Evolutionary conservation across 2,888 invertebrate species (phyloP).

Genomic region (Rhagonycha fulva): DNA sequence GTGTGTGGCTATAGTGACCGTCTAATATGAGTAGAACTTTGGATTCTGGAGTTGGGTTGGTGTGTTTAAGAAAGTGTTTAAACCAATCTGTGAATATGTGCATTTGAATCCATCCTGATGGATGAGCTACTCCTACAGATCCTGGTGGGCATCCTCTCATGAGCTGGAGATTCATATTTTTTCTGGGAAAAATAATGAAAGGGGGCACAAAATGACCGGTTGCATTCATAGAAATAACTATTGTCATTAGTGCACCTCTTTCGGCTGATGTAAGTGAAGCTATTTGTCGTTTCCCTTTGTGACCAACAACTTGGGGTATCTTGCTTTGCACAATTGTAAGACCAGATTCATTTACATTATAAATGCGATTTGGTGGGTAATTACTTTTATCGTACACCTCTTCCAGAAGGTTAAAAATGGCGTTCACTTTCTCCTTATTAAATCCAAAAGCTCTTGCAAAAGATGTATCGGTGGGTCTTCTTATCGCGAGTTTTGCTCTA

Average conservation of each 20-base stretch:
- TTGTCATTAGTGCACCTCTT: conserved; percentile 42
- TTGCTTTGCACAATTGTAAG: conserved; percentile 43
- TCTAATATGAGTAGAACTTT: conserved; percentile 34
- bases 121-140: conserved; percentile 32
- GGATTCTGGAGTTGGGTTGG: conserved; percentile 23
- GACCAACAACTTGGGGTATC: conserved; percentile 40
- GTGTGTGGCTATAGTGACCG: conserved; percentile 39
- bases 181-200: conserved; percentile 44
- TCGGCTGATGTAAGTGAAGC: conserved; percentile 44
- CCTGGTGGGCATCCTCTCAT: conserved; percentile 42
- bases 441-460: conserved; percentile 29
- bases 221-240: conserved; percentile 41
- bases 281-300: conserved; percentile 44
- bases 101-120: conserved; percentile 31
- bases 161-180: conserved; percentile 42
- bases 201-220: conserved; percentile 45
- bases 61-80: conserved; percentile 29
- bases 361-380: conserved; percentile 37
- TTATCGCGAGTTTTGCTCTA: conserved; percentile 24
- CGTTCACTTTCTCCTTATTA: conserved; percentile 29
- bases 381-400: conserved; percentile 26
- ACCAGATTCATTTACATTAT: conserved; percentile 49
- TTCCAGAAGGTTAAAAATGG: conserved; percentile 37
- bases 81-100: conserved; percentile 32
- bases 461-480: conserved; percentile 35